Evolutionary conservation across 2,113 vertebrate genomes (phyloP).

Genomic region (Nymphicus hollandicus): DNA sequence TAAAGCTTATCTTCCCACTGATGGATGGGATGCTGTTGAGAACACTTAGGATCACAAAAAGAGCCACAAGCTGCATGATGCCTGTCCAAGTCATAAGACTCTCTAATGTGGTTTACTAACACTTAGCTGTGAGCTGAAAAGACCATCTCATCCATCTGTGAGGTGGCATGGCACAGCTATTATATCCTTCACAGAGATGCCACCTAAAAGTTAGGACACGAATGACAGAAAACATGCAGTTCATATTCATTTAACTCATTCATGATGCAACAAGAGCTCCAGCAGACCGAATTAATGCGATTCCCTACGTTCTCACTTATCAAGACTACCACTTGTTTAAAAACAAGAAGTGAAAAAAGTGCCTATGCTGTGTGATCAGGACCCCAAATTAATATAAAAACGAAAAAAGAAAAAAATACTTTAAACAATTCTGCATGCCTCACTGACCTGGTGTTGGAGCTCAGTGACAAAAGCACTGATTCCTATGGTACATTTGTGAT

Average conservation of each 20-base stretch:
- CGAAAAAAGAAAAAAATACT: not conserved
- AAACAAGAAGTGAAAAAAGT: not conserved
- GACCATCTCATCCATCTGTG: not conserved
- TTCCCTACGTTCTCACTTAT: not conserved
- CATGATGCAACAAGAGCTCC: not conserved
- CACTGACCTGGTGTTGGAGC: accelerated
- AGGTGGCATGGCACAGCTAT: not conserved
- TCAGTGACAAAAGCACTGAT: not conserved
- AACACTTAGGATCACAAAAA: not conserved
- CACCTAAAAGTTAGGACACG: not conserved
- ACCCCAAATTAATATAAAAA: not conserved
- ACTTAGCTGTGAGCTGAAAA: not conserved
- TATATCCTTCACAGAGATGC: not conserved
- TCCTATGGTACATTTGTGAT: not conserved
- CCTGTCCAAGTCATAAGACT: not conserved
- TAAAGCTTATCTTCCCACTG: not conserved
- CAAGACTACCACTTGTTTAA: not conserved
- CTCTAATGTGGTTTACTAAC: not conserved
- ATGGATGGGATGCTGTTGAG: not conserved
- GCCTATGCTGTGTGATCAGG: not conserved
- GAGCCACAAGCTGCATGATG: not conserved
- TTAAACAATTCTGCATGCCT: not conserved
- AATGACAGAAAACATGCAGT: not conserved
- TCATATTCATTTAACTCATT: not conserved
- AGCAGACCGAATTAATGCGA: not conserved